phyloP scores from a whole-genome alignment of 92 coral and sea anemone genomes.

The Epizoanthus stellaris region DNA sequence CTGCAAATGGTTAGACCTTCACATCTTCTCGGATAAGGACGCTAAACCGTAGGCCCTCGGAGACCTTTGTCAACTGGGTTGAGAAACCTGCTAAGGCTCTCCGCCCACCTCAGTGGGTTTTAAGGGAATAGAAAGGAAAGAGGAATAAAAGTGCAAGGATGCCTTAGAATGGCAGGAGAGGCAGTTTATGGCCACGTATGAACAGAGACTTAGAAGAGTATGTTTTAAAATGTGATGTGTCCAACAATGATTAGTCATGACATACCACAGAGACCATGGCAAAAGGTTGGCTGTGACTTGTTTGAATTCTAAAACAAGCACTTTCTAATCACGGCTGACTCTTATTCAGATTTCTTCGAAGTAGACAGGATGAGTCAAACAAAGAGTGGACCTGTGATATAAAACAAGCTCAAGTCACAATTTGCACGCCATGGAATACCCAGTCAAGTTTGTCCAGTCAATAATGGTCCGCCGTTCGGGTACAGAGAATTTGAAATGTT shows the following conservation, averaged over 20 bases:
- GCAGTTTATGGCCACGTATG: slow-evolving; percentile 22
- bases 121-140: no score
- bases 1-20: no score
- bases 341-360: not conserved
- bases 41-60: no score
- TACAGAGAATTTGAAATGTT: not conserved
- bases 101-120: no score
- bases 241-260: slow-evolving; percentile 9
- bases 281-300: no score
- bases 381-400: not conserved
- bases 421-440: not conserved
- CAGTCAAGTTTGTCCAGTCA: not conserved
- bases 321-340: not conserved
- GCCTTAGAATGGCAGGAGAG: not conserved
- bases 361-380: not conserved
- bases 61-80: no score
- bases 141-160: slow-evolving; percentile 9
- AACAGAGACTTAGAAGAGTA: slow-evolving; percentile 22
- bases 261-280: no score
- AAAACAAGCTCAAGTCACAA: not conserved
- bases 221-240: slow-evolving; percentile 1
- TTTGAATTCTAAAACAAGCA: not conserved
- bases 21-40: no score
- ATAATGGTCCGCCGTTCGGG: not conserved
- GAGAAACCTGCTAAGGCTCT: not conserved